Percentiles rank a stretch among this genome's conserved stretches.
Evolutionary conservation across 2,888 invertebrate genomes (phyloP).

Genomic region (Ochropleura plecta): DNA sequence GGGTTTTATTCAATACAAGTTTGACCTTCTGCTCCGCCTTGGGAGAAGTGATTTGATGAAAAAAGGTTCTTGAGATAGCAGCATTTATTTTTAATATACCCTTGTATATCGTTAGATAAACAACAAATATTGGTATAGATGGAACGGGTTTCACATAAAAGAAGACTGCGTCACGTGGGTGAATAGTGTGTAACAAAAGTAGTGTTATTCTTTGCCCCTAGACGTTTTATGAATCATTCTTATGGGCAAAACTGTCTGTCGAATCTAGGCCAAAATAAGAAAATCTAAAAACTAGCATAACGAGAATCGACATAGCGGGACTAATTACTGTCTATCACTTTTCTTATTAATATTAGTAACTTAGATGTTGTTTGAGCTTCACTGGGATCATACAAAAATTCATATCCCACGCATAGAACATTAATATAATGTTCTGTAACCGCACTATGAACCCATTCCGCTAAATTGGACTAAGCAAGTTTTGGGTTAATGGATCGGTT

Average conservation of each 20-base stretch:
- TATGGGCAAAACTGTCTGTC: background rate
- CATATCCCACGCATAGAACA: conserved; percentile 16
- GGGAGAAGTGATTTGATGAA: too few relatives aligned
- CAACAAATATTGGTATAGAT: background rate
- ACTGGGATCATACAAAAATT: conserved; percentile 1
- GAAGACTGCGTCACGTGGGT: conserved; percentile 3
- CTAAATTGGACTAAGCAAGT: conserved; percentile 44
- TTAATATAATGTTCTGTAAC: conserved; percentile 13
- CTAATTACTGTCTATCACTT: background rate
- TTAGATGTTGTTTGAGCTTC: background rate
- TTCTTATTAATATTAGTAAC: background rate
- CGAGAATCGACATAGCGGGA: background rate
- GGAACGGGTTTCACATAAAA: background rate
- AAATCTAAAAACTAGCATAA: background rate
- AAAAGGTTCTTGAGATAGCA: too few relatives aligned
- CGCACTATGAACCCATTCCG: conserved; percentile 28
- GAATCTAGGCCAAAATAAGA: background rate
- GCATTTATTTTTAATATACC: too few relatives aligned
- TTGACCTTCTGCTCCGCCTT: too few relatives aligned
- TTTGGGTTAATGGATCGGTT: conserved; percentile 52
- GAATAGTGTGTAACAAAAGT: conserved; percentile 2
- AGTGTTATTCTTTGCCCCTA: background rate
- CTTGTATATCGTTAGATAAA: too few relatives aligned
- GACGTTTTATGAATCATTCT: conserved; percentile 7
- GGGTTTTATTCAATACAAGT: too few relatives aligned